Evolutionary conservation across 2,797 vertebrate genomes (phyloP), one percentile per base, ranked within the genome.

Genomic region (Mus spretus): DNA sequence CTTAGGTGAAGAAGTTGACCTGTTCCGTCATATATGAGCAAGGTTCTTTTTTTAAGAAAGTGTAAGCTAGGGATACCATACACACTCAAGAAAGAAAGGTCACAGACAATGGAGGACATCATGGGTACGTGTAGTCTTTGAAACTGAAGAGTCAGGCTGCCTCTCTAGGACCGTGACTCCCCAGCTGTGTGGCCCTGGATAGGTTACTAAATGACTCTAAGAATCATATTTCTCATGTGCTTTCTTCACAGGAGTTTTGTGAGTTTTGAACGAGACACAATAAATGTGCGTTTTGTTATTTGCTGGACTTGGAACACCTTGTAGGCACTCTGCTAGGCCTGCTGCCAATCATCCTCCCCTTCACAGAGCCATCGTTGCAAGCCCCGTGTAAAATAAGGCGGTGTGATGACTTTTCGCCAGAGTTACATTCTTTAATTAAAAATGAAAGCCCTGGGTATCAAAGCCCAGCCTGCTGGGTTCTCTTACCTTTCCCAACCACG

Each of bases 371-470:
- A 94, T 90, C 94, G 65, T 77, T 77, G 37, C 61, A 88, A 95
- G 89, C 57, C 47, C 93, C 63, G 31, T 82, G 91, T 83, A 93
- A 97, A 96, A 93, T 87, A 96, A 83, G 77, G 95, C 55, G 82
- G 84, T 88, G 91, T 85, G 93, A 97, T 96, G 96, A 92, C 97
- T 97, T 96, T 97, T 96, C 93, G 95, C 63, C 65, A 88, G 92
- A 78, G 92, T 90, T 96, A 90, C 34, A 83, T 96, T 96, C 97
- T 98, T 98, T 98, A 98, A 98, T 98, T 98, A 98, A 97, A 98
- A 98, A 97, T 96, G 93, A 98, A 98, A 98, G 95, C 96, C 96
- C 96, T 97, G 82, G 97, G 95, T 97, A 97, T 98, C 97, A 98
- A 98, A 98, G 97, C 83, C 94, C 92, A 95, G 90, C 95, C 96